Base-by-base conservation (phyloP, 1,140 invertebrate genomes). In the Eumeta japonica region DNA sequence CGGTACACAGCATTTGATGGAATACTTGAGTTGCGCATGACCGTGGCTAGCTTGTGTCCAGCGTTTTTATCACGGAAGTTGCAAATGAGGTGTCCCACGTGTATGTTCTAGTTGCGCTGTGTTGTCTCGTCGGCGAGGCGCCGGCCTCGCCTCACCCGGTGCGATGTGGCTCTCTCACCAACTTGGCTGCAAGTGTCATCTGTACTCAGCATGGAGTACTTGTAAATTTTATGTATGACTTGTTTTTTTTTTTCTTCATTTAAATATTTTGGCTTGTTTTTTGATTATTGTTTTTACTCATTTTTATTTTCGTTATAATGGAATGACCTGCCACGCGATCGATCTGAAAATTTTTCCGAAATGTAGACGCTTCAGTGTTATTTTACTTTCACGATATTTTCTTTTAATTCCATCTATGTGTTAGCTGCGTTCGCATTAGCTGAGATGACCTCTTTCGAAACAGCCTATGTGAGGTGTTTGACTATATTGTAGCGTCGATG, bases 401-500 rank as follows among this genome's bases (percentile, higher is more conserved):
- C n/a, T n/a, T n/a, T n/a, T n/a, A n/a, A n/a, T n/a, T n/a, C n/a
- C n/a, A n/a, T n/a, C n/a, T n/a, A n/a, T n/a, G n/a, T n/a, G n/a
- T n/a, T n/a, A n/a, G n/a, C n/a, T n/a, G n/a, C n/a, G n/a, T n/a
- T n/a, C n/a, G n/a, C n/a, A n/a, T n/a, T n/a, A n/a, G n/a, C n/a
- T n/a, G n/a, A n/a, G n/a, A n/a, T n/a, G n/a, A n/a, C n/a, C n/a
- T n/a, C n/a, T n/a, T n/a, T n/a, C n/a, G n/a, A n/a, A n/a, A n/a
- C n/a, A n/a, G 64, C 63, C 64, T 58, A 70, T 65, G 32, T 58
- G 53, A 50, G 45, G 55, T 62, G 35, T n/a, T n/a, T n/a, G n/a
- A n/a, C n/a, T 74, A 65, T 62, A 63, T 74, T 72, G 61, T 76
- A 91, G 86, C 88, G 80, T 81, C 83, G 77, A 86, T 90, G 81